A percentile compares a stretch with the other conserved stretches of the same genome.
phyloP scores from a whole-genome alignment of 1,140 invertebrate species.

The Oreohelix idahoensis region DNA sequence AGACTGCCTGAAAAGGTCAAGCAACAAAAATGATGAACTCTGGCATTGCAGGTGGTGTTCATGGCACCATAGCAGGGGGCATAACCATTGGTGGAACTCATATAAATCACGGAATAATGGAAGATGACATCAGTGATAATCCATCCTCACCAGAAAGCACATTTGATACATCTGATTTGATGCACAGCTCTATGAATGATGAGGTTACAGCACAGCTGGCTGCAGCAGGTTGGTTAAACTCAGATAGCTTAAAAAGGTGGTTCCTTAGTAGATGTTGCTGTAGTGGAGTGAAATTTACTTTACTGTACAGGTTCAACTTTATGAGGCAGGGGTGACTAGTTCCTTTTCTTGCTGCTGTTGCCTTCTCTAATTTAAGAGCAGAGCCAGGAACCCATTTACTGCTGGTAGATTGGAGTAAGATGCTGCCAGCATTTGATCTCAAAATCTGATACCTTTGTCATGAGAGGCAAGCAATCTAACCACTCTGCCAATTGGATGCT shows the following conservation, averaged over 20 bases:
- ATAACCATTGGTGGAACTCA: conserved; percentile 46
- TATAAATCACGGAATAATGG: conserved; percentile 60
- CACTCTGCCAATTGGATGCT: too few species aligned
- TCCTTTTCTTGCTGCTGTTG: too few species aligned
- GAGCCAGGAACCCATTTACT: too few species aligned
- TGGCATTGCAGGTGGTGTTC: conserved; percentile 41
- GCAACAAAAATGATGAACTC: conserved; percentile 36
- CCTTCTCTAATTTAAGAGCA: too few species aligned
- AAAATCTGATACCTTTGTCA: too few species aligned
- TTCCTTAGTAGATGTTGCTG: too few species aligned
- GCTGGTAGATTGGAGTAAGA: too few species aligned
- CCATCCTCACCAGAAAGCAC: conserved; percentile 73
- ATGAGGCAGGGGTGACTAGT: too few species aligned
- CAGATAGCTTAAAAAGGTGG: not conserved
- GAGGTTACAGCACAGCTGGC: conserved; percentile 96
- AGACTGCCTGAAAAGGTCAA: not conserved
- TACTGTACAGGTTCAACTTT: too few species aligned
- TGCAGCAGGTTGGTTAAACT: conserved; percentile 81
- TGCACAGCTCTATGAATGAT: conserved; percentile 77
- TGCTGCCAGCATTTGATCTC: too few species aligned
- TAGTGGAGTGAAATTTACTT: too few species aligned
- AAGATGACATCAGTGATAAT: conserved; percentile 64
- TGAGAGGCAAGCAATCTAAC: too few species aligned
- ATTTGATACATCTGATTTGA: conserved; percentile 74
- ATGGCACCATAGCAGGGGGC: conserved; percentile 31